Conservation (phyloP, 1,140 invertebrate species). For the Periplaneta americana region DNA sequence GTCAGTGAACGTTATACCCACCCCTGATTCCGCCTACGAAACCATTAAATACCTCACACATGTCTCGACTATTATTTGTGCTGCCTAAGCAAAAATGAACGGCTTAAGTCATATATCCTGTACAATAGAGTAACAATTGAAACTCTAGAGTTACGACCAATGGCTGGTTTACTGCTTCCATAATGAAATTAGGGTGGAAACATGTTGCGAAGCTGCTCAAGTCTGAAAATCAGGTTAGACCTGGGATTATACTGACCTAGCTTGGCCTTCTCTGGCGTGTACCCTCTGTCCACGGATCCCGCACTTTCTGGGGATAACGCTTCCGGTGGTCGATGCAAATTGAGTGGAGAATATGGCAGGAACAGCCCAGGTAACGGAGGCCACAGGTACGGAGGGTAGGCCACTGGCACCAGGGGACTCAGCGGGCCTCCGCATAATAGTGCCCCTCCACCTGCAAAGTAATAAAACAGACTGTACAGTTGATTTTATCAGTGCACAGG, state of each 20-base stretch:
- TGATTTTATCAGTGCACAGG: background rate
- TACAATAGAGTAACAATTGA: too few species aligned
- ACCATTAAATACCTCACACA: too few species aligned
- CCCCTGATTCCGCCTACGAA: too few species aligned
- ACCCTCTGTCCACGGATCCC: slow-evolving; percentile 28
- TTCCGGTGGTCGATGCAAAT: slow-evolving; percentile 27
- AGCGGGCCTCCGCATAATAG: slow-evolving; percentile 36
- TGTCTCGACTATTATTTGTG: too few species aligned
- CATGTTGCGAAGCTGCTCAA: background rate
- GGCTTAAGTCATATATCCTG: too few species aligned
- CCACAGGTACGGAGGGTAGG: slow-evolving; percentile 39
- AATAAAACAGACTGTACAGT: background rate
- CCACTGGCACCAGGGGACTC: slow-evolving; percentile 33
- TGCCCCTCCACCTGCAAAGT: background rate
- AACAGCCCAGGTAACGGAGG: slow-evolving; percentile 31
- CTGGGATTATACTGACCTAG: slow-evolving; percentile 32
- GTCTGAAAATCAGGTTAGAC: too few species aligned
- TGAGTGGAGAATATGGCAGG: slow-evolving; percentile 33
- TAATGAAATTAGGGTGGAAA: too few species aligned
- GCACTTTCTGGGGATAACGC: slow-evolving; percentile 35
- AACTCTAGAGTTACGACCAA: too few species aligned
- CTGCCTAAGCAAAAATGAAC: too few species aligned
- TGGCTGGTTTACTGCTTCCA: background rate
- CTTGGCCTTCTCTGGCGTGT: slow-evolving; percentile 35
- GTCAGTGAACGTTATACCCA: too few species aligned